Evolutionary conservation across 2,113 vertebrate species (phyloP), one percentile per base, ranked within the genome.

Genomic region (Cheirogaleus medius): DNA sequence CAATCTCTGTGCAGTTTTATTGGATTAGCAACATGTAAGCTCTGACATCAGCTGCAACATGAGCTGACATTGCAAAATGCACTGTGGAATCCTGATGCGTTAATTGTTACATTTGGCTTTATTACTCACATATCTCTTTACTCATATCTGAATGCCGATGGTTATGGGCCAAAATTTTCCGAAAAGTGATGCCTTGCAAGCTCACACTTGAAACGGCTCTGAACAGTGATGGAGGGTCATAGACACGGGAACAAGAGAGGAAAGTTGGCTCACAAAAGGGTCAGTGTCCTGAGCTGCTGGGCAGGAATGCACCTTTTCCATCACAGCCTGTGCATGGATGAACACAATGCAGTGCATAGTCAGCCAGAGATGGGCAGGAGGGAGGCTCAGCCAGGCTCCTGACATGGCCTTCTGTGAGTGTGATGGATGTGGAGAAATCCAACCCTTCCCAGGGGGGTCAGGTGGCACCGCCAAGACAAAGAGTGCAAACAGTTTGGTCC

Each of bases 371-470:
- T 98, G 99, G 99, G 98, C 99, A 99, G 99, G 93, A 98, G 98
- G 97, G 99, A 98, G 97, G 98, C 98, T 98, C 97, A 98, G 98
- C 97, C 4, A 83, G 98, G 98, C 98, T 99, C 98, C 97, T 99
- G 98, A 99, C 99, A 99, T 93, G 97, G 97, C 98, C 94, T 97
- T 98, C 98, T 98, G 99, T 98, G 97, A 92, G 97, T 98, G 98
- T 99, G 99, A 99, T 99, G 99, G 99, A 99, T 99, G 99, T 98
- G 95, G 92, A 98, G 99, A 99, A 99, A 99, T 98, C 96, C 98
- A 99, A 99, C 99, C 99, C 99, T 98, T 98, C 97, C 97, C 97
- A 94, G 98, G 98, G 98, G 98, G 98, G 98, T 99, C 99, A 98
- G 97, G 98, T 98, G 98, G 98, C 97, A 98, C 97, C 90, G 71